These are phyloP conservation scores for Cuculus canorus DNA, from an alignment of 2,797 vertebrate species.

Conservation along the genomic window DNA sequence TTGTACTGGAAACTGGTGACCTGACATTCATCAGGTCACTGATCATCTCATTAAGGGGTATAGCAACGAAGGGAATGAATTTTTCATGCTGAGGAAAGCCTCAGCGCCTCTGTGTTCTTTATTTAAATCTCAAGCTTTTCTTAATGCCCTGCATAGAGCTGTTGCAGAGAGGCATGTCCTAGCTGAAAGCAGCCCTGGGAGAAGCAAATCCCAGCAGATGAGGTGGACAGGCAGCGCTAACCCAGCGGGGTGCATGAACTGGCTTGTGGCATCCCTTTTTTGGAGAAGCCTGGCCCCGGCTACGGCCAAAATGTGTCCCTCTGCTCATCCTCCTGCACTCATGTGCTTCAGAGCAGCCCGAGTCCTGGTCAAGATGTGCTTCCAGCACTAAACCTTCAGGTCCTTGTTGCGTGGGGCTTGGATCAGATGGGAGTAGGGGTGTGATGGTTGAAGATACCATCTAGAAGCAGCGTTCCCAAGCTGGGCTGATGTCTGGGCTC, in stretches of 20 bases:
- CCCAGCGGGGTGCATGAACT: rapidly evolving
- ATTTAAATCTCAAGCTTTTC: neutral
- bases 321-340: neutral
- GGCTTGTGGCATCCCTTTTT: neutral
- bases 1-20: neutral
- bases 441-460: neutral
- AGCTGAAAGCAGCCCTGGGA: neutral
- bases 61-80: neutral
- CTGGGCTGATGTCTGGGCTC: neutral
- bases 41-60: neutral
- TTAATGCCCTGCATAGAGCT: neutral
- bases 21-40: neutral
- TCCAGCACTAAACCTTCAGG: neutral
- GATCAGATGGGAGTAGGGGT: neutral
- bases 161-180: neutral
- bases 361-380: neutral
- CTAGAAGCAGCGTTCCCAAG: neutral
- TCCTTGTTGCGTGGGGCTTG: rapidly evolving
- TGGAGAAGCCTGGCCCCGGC: too few relatives aligned
- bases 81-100: neutral
- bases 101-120: neutral
- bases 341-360: neutral
- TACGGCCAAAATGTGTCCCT: rapidly evolving
- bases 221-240: neutral
- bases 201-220: neutral